phyloP scores from a whole-genome alignment of 2,888 invertebrate genomes.

The Cheilosia soror region DNA sequence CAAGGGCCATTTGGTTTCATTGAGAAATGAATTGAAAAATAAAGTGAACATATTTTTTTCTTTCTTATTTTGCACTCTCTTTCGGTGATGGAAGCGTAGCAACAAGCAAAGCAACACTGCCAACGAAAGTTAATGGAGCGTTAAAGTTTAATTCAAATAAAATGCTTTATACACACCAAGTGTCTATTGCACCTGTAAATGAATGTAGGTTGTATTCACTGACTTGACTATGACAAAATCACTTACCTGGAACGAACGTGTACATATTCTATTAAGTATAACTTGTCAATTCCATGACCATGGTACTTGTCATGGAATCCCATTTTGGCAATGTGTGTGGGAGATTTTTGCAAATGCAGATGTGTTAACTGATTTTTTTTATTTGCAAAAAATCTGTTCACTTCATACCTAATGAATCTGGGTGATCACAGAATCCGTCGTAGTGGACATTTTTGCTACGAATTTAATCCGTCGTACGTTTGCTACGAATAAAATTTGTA shows the following conservation, averaged over 20 bases:
- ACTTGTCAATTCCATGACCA: no score
- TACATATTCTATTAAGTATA: no score
- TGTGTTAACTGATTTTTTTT: no score
- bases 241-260: neutral
- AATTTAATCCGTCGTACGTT: no score
- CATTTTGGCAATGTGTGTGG: no score
- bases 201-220: neutral
- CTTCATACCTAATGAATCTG: no score
- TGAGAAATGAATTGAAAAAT: slow-evolving; percentile 34
- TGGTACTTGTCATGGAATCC: no score
- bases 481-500: no score
- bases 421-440: no score
- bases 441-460: no score
- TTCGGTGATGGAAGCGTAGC: neutral
- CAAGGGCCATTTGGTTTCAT: slow-evolving; percentile 39
- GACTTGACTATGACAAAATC: neutral
- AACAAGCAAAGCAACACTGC: slow-evolving; percentile 4
- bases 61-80: neutral
- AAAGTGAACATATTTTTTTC: slow-evolving; percentile 1
- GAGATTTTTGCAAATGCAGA: no score
- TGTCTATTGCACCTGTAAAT: slow-evolving; percentile 28
- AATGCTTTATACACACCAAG: neutral
- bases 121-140: slow-evolving; percentile 45
- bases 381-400: no score
- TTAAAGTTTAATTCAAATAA: slow-evolving; percentile 16